phyloP scores from a whole-genome alignment of 1,140 invertebrate genomes.

The Heliconius congener region DNA sequence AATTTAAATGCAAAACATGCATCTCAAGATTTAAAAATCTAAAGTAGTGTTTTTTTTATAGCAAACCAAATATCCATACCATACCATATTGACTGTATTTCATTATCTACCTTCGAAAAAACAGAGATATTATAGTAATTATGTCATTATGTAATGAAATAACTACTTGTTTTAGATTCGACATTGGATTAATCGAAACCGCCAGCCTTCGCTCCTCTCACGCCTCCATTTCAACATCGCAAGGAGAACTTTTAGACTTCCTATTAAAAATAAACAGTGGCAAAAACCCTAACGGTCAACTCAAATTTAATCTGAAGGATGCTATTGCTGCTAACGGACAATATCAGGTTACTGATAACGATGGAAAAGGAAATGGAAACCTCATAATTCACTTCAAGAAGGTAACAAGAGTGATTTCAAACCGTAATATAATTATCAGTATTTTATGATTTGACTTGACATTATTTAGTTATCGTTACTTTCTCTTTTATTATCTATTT shows the following conservation, averaged over 20 bases:
- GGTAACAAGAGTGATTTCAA: constrained; percentile 47
- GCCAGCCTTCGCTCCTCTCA: constrained; percentile 79
- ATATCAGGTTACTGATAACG: constrained; percentile 80
- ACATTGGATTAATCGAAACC: constrained; percentile 79
- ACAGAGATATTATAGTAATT: too few relatives aligned
- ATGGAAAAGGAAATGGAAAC: constrained; percentile 82
- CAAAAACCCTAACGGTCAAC: constrained; percentile 72
- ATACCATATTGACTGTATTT: too few relatives aligned
- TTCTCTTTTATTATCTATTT: too few relatives aligned
- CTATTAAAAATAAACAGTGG: constrained; percentile 73
- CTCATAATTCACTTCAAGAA: constrained; percentile 78
- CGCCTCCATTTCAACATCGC: constrained; percentile 75
- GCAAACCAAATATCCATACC: too few relatives aligned
- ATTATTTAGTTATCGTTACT: too few relatives aligned
- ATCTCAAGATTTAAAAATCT: too few relatives aligned
- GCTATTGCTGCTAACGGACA: constrained; percentile 81
- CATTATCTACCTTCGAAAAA: too few relatives aligned
- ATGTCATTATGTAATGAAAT: not conserved
- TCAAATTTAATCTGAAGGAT: constrained; percentile 82
- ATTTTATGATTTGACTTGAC: too few relatives aligned
- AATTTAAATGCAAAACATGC: too few relatives aligned
- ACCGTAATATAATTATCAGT: too few relatives aligned
- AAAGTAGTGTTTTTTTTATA: too few relatives aligned
- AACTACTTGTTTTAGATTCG: constrained; percentile 71
- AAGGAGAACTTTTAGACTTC: constrained; percentile 81